Conservation (phyloP, 2,888 invertebrate genomes). For the Agrochola macilenta region DNA sequence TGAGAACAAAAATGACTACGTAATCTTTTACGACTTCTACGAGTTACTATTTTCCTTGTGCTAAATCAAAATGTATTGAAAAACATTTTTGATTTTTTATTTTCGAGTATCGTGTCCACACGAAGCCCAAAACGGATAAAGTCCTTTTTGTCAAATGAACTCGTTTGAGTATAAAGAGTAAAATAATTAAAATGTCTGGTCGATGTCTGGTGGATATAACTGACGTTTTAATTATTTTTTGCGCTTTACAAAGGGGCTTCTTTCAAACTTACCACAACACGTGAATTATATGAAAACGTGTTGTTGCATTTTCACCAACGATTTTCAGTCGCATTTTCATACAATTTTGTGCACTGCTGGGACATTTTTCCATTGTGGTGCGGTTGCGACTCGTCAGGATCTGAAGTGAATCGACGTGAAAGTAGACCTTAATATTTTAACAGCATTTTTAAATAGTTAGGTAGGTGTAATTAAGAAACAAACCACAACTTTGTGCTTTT, state of each 20-base stretch:
- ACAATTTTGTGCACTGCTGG: neutral
- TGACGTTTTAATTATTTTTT: neutral
- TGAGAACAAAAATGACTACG: neutral
- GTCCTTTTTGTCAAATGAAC: too few relatives aligned
- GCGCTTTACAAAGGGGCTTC: neutral
- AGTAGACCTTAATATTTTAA: neutral
- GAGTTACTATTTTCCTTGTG: neutral
- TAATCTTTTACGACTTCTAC: neutral
- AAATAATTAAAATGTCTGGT: too few relatives aligned
- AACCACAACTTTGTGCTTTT: neutral
- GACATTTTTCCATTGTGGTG: neutral
- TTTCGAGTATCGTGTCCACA: too few relatives aligned
- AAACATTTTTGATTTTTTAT: too few relatives aligned
- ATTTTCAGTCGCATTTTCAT: neutral
- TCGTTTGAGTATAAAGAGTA: too few relatives aligned
- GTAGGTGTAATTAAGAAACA: neutral
- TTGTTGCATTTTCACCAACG: neutral
- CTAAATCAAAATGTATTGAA: neutral
- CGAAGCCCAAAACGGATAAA: too few relatives aligned
- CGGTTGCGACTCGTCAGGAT: neutral
- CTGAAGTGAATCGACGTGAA: neutral
- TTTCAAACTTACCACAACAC: neutral
- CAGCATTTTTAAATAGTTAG: neutral
- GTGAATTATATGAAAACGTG: neutral
- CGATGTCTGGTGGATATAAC: too few relatives aligned